These are phyloP conservation scores for Euphysa ruthae DNA, from an alignment of 30 jellyfish, hydroid and myxozoan genomes.

Conservation along the genomic window DNA sequence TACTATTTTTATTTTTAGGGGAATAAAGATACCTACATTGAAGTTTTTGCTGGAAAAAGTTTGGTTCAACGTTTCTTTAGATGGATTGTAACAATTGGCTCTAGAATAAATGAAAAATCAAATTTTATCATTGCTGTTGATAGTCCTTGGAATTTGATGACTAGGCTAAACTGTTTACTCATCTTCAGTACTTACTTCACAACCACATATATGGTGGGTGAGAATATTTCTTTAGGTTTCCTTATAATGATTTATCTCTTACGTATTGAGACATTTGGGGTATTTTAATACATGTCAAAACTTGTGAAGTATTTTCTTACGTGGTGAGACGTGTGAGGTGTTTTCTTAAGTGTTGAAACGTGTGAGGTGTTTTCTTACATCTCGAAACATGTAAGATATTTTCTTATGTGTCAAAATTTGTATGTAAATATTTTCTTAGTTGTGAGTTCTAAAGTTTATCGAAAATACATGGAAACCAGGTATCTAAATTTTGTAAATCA, in stretches of 20 bases:
- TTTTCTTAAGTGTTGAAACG: too few species aligned
- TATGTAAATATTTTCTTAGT: too few species aligned
- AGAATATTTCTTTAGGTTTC: not conserved
- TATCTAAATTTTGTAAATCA: too few species aligned
- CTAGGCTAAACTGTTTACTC: conserved; percentile 23
- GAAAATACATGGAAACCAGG: too few species aligned
- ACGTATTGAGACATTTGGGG: too few species aligned
- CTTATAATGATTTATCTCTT: not conserved
- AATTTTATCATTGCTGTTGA: conserved; percentile 33
- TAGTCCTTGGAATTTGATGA: conserved; percentile 28
- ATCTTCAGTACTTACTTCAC: conserved; percentile 34
- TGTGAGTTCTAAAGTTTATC: too few species aligned
- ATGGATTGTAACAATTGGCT: not conserved
- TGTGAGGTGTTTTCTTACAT: too few species aligned
- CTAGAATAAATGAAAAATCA: not conserved
- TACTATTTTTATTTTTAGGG: not conserved
- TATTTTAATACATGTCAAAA: too few species aligned
- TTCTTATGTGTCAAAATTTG: too few species aligned
- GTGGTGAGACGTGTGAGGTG: too few species aligned
- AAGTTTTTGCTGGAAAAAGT: conserved; percentile 5
- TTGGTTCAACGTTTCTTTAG: not conserved
- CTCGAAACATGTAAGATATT: too few species aligned
- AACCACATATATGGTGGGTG: conserved; percentile 56
- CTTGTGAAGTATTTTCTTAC: too few species aligned
- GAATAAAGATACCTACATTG: not conserved